phyloP scores from a whole-genome alignment of 2,888 invertebrate species.

The Furcula furcula region DNA sequence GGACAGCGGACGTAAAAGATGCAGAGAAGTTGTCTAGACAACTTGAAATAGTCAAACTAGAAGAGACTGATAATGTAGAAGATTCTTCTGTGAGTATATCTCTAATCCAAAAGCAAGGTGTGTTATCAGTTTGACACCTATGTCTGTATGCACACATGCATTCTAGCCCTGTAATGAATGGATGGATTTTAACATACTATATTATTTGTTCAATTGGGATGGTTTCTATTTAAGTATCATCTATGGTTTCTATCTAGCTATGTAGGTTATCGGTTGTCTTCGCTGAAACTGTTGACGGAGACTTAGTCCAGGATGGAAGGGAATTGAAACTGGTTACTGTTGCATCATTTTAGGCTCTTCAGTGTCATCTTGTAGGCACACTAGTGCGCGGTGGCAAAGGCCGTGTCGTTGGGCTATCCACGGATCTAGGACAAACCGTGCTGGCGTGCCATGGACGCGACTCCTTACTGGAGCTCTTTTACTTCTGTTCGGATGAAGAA shows the following conservation, averaged over 20 bases:
- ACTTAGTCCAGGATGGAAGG: no score
- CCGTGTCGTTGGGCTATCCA: constrained; percentile 87
- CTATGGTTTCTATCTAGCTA: no score
- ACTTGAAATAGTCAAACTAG: constrained; percentile 74
- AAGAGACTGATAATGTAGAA: constrained; percentile 79
- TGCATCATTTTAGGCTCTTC: constrained; percentile 68
- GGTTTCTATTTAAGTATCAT: no score
- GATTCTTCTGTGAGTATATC: constrained; percentile 81
- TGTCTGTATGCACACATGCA: no score
- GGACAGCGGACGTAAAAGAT: constrained; percentile 74
- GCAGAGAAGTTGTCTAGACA: constrained; percentile 72
- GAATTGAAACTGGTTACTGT: no score
- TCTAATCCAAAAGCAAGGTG: no score
- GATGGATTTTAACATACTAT: no score
- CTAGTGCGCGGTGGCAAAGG: constrained; percentile 90
- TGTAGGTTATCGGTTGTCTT: no score
- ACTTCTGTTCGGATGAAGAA: constrained; percentile 89
- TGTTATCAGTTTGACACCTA: no score
- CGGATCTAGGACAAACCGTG: constrained; percentile 87
- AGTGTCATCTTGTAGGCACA: constrained; percentile 89
- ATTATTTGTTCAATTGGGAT: no score
- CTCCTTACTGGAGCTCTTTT: constrained; percentile 90
- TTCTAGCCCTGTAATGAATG: no score
- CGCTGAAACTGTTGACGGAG: no score
- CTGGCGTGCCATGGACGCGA: constrained; percentile 93